Base-by-base conservation (phyloP, 2,113 vertebrate genomes). In the Laticauda laticaudata region DNA sequence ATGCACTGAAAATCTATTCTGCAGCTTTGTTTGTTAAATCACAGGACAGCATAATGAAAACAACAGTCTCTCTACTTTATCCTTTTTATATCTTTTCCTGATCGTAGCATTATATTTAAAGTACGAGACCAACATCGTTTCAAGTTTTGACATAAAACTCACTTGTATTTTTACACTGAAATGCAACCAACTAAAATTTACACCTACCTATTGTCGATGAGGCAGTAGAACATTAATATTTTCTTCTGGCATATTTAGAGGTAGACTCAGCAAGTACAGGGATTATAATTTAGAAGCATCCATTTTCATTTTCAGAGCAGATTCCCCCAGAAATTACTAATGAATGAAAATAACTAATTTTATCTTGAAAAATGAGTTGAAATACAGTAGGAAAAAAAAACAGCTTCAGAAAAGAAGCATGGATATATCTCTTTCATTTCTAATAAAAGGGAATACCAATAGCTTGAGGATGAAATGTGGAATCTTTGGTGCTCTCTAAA, bases 1-100 rank as follows among this genome's bases (percentile, higher is more conserved):
- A 54, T 0, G 0, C 45, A 0, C 11, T 91, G 24, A 94, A 94
- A n/a, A 88, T 90, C 53, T 1, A 3, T 15, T 90, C n/a, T 93
- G 75, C 92, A 94, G 2, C 43, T 39, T 48, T 2, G 45, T 11
- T n/a, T 69, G 61, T 69, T 94, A 92, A 94, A 51, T 0, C 3
- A 48, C 92, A 43, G 91, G 94, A 92, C 1, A 91, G 2, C 95
- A 89, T 93, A 93, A 95, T 69, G n/a, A 93, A 95, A 95, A 45
- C 2, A 95, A 39, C 48, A 0, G 57, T 93, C 93, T 89, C 88
- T 59, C 69, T 39, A 1, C 90, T 91, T 18, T 14, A 90, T 2
- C 4, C 94, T 93, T 90, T 87, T 92, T 88, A 93, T 4, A 54
- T 8, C 91, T 23, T 39, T 94, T 0, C 87, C 88, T 69, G 51